Base-by-base conservation (phyloP, 1,140 invertebrate genomes). In the Drosophila tani region DNA sequence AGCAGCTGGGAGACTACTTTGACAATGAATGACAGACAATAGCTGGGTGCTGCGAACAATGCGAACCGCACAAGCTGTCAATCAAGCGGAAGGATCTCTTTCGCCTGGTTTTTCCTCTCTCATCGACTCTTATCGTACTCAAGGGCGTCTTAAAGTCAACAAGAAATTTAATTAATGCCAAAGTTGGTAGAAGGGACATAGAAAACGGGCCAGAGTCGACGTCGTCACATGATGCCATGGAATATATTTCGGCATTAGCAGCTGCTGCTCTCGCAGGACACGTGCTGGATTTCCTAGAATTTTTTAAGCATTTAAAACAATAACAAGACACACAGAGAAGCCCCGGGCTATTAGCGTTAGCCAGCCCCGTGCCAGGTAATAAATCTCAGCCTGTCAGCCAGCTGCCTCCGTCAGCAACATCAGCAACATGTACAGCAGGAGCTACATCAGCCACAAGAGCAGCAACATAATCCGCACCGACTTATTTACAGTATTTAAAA, bases 311-410 rank as follows among this genome's bases (percentile, higher is more conserved):
- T 84, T 83, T 83, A 79, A 83, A 80, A 84, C 73, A 84, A 77
- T 79, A 79, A 75, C 65, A 57, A 78, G 78, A 76, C 68, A 63
- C 58, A 66, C 51, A 32, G 27, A 45, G 35, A 59, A 59, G 82
- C 63, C 79, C 45, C 12, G 29, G 66, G 75, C 79, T 87, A 87
- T 86, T 86, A 86, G 56, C 79, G 58, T 57, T 86, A 71, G 67
- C 63, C 74, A 55, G 73, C 50, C 40, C 27, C 64, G 56, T 67
- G 63, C 75, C 83, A 71, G 79, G 79, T 71, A 79, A 86, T 86
- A 86, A 87, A 86, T 86, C 79, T 86, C 66, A 68, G 70, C 73
- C 79, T 87, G 83, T 87, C 82, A 86, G 83, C 45, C 75, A 71
- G 75, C 38, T 74, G 62, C 69, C 75, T 75, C 45, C 29, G 63